Conservation (phyloP, 2,113 vertebrate species). For the Eublepharis macularius region DNA sequence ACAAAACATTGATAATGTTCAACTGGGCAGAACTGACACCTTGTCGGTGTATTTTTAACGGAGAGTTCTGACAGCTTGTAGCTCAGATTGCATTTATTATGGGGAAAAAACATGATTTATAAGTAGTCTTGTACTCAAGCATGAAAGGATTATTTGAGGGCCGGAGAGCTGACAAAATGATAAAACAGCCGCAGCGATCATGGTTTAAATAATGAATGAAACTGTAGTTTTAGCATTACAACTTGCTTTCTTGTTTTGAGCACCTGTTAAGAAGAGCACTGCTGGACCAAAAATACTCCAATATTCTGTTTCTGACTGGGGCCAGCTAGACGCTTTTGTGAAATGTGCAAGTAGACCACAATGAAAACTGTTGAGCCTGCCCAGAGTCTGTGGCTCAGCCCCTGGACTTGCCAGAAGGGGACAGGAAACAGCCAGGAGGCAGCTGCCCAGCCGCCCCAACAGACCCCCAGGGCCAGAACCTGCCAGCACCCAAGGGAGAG, state of each 20-base stretch:
- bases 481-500: too few relatives aligned
- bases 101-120: conserved; percentile 35
- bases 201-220: conserved; percentile 26
- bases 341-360: neutral
- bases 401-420: too few relatives aligned
- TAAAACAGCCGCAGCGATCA: fast-evolving
- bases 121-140: conserved; percentile 38
- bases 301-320: neutral
- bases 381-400: too few relatives aligned
- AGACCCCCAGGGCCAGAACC: too few relatives aligned
- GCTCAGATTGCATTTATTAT: conserved; percentile 42
- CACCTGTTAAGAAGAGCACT: conserved; percentile 2
- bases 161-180: conserved; percentile 11
- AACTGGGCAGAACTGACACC: conserved; percentile 33
- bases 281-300: neutral
- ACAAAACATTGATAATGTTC: conserved; percentile 42
- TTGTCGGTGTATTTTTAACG: conserved; percentile 53
- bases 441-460: too few relatives aligned
- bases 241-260: neutral
- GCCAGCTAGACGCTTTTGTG: neutral
- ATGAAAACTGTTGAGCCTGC: neutral
- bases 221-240: neutral
- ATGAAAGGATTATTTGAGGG: conserved; percentile 27
- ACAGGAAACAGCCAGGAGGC: too few relatives aligned
- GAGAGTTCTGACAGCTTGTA: conserved; percentile 52